Evolutionary conservation across 2,888 invertebrate species (phyloP), one percentile per base, ranked within the genome.

Genomic region (Cetonia aurata): DNA sequence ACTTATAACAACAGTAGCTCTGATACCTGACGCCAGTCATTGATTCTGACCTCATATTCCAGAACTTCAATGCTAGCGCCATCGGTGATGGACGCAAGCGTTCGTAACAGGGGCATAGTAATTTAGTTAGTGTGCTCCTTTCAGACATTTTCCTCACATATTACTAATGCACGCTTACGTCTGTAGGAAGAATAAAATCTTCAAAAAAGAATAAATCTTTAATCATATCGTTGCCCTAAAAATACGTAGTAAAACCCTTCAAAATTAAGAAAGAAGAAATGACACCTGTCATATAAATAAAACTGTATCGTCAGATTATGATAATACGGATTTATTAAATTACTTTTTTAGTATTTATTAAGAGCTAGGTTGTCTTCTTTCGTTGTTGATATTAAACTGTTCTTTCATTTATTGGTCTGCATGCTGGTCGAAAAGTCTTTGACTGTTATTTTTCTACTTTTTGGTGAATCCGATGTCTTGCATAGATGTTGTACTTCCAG

Each of bases 1-100:
- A 69, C 55, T 69, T 69, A 10, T 33, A 65, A 19, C 67, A 71
- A 46, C 71, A 71, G 19, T 53, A 71, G 0, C 52, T 65, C 12
- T 53, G 4, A 33, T 65, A 71, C 17, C 59, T 53, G 6, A 37
- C 25, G 19, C 71, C 68, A 9, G 57, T 67, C 46, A 71, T 12
- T 3, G 71, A 71, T 50, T 71, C 71, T 12, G 67, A 59, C 44
- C 52, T 59, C 67, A 71, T 67, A 12, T 65, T 33, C 62, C 62
- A 65, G 37, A 65, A 65, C 37, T 50, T 50, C 15, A 65, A 50
- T 15, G 62, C 50, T 19, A 50, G 6, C 48, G 31, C 17, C 12
- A 65, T 50, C 6, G 62, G 37, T 37, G 50, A 37, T 50, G 17
- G 62, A n/a, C 48, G 37, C 3, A 48, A 62, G 25, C 17, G 48